Conservation (phyloP, 2,113 vertebrate species). For the Callipepla californica region DNA sequence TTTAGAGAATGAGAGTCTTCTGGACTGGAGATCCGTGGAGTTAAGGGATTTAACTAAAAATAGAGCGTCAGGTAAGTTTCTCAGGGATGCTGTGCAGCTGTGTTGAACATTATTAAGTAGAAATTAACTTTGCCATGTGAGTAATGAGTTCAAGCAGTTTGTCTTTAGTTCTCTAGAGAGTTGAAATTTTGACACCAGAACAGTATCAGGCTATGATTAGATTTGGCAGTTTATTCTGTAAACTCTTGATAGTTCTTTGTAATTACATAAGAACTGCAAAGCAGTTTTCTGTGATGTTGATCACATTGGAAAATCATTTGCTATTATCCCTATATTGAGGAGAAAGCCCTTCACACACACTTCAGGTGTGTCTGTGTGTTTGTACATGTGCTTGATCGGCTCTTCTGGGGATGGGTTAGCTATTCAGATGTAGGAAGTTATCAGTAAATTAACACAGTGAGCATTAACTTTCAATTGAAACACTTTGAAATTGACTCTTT, state of each 20-base stretch:
- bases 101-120: constrained; percentile 34
- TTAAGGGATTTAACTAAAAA: constrained; percentile 67
- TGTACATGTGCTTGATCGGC: no score
- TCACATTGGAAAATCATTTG: neutral
- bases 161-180: neutral
- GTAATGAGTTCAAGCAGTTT: constrained; percentile 28
- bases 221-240: neutral
- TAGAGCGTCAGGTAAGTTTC: constrained; percentile 31
- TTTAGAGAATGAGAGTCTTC: constrained; percentile 51
- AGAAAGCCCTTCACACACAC: neutral
- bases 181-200: neutral
- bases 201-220: neutral
- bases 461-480: neutral
- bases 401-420: neutral
- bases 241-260: neutral
- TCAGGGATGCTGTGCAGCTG: neutral
- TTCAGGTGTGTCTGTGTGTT: neutral
- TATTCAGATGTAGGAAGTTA: neutral
- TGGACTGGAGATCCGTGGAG: constrained; percentile 34
- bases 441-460: neutral
- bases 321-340: neutral
- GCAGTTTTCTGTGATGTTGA: neutral
- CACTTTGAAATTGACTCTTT: neutral
- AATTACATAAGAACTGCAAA: neutral
- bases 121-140: constrained; percentile 11